Evolutionary conservation across 2,113 vertebrate species (phyloP).

Genomic region (Pelodiscus sinensis): DNA sequence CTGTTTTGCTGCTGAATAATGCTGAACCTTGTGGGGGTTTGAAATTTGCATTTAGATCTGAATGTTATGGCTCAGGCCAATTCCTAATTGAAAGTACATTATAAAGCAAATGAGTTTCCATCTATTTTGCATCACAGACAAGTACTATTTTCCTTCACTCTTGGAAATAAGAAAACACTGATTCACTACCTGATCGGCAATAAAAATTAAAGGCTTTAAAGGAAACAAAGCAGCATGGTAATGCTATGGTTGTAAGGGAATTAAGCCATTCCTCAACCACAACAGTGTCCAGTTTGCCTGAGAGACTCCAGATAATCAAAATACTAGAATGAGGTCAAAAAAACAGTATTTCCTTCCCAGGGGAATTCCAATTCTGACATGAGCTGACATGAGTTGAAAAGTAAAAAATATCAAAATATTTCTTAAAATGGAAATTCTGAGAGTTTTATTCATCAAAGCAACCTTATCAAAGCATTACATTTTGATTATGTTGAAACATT

Average conservation of each 20-base stretch:
- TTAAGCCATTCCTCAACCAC: constrained; percentile 48
- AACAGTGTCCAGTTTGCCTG: constrained; percentile 56
- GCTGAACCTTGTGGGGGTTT: not conserved
- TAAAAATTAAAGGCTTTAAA: constrained; percentile 53
- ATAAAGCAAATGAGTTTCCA: constrained; percentile 49
- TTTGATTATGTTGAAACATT: not conserved
- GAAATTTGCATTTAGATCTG: not conserved
- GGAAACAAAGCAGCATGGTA: constrained; percentile 69
- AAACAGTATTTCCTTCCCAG: constrained; percentile 36
- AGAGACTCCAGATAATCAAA: constrained; percentile 42
- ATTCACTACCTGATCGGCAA: constrained; percentile 58
- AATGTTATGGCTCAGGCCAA: constrained; percentile 37
- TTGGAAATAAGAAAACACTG: constrained; percentile 66
- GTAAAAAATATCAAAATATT: constrained; percentile 13
- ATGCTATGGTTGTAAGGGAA: constrained; percentile 63
- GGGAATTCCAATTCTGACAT: not conserved
- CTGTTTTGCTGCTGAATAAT: not conserved
- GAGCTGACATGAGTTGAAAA: not conserved
- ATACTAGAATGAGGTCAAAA: not conserved
- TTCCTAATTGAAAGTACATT: constrained; percentile 21
- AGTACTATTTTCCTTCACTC: constrained; percentile 50
- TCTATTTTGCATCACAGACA: constrained; percentile 39
- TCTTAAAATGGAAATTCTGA: constrained; percentile 16
- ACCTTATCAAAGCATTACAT: not conserved
- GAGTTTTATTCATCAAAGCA: not conserved